Evolutionary conservation across 2,797 vertebrate genomes (phyloP).

Genomic region (Protosalanx chinensis): DNA sequence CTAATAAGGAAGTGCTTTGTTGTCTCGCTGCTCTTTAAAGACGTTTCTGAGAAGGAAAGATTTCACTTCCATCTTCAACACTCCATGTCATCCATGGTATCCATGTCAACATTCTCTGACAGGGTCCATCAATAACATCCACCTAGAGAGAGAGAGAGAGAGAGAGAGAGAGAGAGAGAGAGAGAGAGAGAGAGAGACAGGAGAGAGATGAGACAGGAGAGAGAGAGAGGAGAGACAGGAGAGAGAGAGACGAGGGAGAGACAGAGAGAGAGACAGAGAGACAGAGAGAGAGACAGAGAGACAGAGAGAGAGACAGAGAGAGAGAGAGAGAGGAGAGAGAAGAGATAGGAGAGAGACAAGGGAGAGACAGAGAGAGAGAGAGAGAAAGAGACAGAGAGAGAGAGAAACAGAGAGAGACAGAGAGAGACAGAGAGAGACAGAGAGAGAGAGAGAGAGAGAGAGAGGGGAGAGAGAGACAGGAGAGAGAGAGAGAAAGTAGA

Average conservation of each 20-base stretch:
- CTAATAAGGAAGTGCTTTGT: slow-evolving; percentile 27
- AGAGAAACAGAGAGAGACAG: too few species aligned
- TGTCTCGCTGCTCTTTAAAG: slow-evolving; percentile 19
- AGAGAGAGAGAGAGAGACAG: too few species aligned
- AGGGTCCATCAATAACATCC: slow-evolving; percentile 21
- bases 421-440: neutral
- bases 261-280: neutral
- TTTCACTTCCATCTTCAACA: slow-evolving; percentile 50
- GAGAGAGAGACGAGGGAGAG: too few species aligned
- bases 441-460: neutral
- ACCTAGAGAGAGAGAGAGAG: too few species aligned
- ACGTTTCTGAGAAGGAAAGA: slow-evolving; percentile 13
- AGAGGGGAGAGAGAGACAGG: neutral
- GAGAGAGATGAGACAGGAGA: too few species aligned
- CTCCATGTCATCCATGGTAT: slow-evolving; percentile 51
- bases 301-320: neutral
- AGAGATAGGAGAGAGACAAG: neutral
- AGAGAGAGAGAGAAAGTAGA: neutral
- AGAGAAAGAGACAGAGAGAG: too few species aligned
- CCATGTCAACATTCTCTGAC: slow-evolving; percentile 48
- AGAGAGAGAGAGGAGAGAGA: neutral
- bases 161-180: too few species aligned
- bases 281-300: neutral
- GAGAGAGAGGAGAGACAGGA: slow-evolving; percentile 54
- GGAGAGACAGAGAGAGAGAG: neutral